These are phyloP conservation scores for Sphenodon punctatus DNA, from an alignment of 2,797 vertebrate genomes.

Conservation along the genomic window DNA sequence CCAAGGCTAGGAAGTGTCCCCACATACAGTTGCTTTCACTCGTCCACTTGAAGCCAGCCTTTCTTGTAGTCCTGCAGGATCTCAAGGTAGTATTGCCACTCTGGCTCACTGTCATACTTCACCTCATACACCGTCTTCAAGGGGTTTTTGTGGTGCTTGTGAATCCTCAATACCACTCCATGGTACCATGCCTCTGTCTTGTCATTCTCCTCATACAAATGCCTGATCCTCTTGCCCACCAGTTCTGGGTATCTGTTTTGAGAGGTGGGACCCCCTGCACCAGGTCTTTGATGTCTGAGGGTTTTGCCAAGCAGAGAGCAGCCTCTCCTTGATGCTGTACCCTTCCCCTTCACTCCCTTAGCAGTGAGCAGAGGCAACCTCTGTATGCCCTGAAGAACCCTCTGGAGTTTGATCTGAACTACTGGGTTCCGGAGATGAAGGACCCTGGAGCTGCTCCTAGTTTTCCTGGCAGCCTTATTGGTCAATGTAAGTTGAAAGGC, in stretches of 20 bases:
- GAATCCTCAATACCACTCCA: constrained; percentile 79
- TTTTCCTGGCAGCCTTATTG: constrained; percentile 20
- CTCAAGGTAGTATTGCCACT: constrained; percentile 87
- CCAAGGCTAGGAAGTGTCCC: no score
- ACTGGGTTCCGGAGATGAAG: constrained; percentile 50
- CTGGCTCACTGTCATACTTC: constrained; percentile 84
- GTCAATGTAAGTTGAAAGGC: neutral
- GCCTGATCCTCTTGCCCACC: constrained; percentile 82
- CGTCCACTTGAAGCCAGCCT: constrained; percentile 84
- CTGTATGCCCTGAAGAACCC: constrained; percentile 61
- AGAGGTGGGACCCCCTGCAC: constrained; percentile 44
- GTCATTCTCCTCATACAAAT: constrained; percentile 86
- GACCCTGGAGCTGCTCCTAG: constrained; percentile 48
- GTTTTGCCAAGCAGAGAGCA: constrained; percentile 2
- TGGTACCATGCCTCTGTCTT: constrained; percentile 84
- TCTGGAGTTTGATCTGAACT: constrained; percentile 79
- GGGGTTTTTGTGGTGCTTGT: constrained; percentile 79
- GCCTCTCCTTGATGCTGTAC: constrained; percentile 21
- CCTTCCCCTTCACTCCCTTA: constrained; percentile 21
- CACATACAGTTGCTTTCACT: constrained; percentile 33
- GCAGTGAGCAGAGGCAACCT: constrained; percentile 49
- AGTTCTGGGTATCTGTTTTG: constrained; percentile 78
- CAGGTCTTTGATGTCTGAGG: constrained; percentile 59
- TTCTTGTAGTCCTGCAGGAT: constrained; percentile 85
- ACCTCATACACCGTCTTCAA: constrained; percentile 86